Conservation (phyloP, 37 sponge, comb jelly and placozoan genomes). For the Tethya wilhelma region DNA sequence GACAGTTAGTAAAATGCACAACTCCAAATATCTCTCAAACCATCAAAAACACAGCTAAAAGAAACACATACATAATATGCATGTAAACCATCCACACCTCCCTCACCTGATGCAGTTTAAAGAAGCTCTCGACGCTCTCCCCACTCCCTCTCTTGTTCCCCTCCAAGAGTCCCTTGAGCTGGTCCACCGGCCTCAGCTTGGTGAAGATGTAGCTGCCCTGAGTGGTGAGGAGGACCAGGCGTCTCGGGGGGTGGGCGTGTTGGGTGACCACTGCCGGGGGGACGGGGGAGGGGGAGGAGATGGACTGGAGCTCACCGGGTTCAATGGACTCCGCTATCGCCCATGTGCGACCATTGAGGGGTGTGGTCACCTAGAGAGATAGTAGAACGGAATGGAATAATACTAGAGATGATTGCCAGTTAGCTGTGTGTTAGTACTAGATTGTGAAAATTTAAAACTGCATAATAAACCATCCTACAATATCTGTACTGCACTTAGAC, state of each 20-base stretch:
- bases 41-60: not conserved
- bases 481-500: too few relatives aligned
- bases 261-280: slow-evolving; percentile 91
- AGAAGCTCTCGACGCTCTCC: slow-evolving; percentile 80
- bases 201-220: slow-evolving; percentile 76
- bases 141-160: slow-evolving; percentile 35
- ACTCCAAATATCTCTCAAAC: too few relatives aligned
- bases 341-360: slow-evolving; percentile 81
- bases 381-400: not conserved
- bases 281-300: slow-evolving; percentile 30
- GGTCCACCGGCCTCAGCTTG: slow-evolving; percentile 90
- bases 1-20: too few relatives aligned
- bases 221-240: slow-evolving; percentile 82
- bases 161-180: slow-evolving; percentile 79
- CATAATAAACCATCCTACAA: not conserved
- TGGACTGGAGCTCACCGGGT: slow-evolving; percentile 53
- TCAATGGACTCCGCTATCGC: slow-evolving; percentile 81
- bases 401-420: not conserved
- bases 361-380: slow-evolving; percentile 39
- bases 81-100: not conserved
- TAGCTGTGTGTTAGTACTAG: not conserved
- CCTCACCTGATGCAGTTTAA: slow-evolving; percentile 78
- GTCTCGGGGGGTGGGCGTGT: slow-evolving; percentile 74
- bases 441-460: not conserved
- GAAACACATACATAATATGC: slow-evolving; percentile 19